Conservation (phyloP, 2,797 vertebrate genomes). For the Chaunax sp. region DNA sequence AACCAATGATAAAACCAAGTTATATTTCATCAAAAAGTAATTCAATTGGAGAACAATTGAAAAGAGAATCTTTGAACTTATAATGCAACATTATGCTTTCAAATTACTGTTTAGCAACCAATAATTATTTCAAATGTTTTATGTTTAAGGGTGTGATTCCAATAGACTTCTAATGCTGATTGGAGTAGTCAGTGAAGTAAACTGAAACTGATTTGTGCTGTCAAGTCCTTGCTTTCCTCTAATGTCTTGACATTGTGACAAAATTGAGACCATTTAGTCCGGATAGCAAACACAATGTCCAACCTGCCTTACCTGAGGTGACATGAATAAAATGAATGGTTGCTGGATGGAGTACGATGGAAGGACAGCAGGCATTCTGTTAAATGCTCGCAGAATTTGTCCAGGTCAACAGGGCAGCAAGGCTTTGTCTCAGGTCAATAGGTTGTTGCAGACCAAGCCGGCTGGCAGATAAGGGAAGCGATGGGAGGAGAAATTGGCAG, state of each 20-base stretch:
- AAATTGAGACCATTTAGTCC: slow-evolving; percentile 35
- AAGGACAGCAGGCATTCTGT: slow-evolving; percentile 31
- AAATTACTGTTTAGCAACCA: slow-evolving; percentile 15
- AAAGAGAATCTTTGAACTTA: no score
- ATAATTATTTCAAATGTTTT: slow-evolving; percentile 7
- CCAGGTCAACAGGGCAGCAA: slow-evolving; percentile 46
- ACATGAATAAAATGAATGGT: slow-evolving; percentile 43
- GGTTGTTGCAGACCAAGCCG: slow-evolving; percentile 58
- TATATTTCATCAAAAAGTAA: slow-evolving; percentile 45
- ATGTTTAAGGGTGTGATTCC: neutral
- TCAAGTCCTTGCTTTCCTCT: slow-evolving; percentile 16
- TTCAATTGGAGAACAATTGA: no score
- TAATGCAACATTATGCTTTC: slow-evolving; percentile 26
- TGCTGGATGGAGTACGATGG: slow-evolving; percentile 37
- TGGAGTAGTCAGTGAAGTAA: neutral
- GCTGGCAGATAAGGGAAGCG: slow-evolving; percentile 57
- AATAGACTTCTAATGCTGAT: neutral
- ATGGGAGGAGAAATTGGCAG: slow-evolving; percentile 60
- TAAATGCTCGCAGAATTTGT: slow-evolving; percentile 35
- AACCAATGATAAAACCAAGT: slow-evolving; percentile 15
- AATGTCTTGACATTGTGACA: slow-evolving; percentile 32
- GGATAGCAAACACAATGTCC: slow-evolving; percentile 45
- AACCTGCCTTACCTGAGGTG: slow-evolving; percentile 20
- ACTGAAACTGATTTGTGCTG: slow-evolving; percentile 15
- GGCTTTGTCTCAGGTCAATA: slow-evolving; percentile 64